Conservation (phyloP, 2,888 invertebrate species). For the Oligia latruncula region DNA sequence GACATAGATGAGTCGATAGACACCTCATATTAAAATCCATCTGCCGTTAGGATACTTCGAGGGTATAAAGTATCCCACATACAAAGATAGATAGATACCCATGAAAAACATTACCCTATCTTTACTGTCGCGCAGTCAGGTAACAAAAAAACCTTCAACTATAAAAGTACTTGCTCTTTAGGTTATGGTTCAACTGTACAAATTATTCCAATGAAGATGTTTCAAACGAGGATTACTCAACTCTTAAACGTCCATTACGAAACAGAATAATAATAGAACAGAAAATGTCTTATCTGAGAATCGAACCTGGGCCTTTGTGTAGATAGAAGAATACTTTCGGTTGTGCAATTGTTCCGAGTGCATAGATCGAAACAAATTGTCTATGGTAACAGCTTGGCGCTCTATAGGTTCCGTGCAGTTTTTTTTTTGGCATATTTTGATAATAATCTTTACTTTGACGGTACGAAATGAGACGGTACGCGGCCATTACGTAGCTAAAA, state of each 20-base stretch:
- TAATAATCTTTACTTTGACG: not conserved
- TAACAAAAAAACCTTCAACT: not conserved
- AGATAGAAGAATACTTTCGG: constrained; percentile 63
- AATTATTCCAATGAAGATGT: constrained; percentile 45
- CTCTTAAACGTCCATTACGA: constrained; percentile 43
- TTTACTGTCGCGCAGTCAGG: not conserved
- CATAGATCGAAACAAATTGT: constrained; percentile 53
- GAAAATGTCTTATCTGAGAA: constrained; percentile 67
- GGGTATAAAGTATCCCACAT: not conserved
- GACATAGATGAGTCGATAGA: not conserved
- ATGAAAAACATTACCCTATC: not conserved
- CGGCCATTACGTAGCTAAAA: not conserved
- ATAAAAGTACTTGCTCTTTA: not conserved
- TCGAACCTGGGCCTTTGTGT: constrained; percentile 64
- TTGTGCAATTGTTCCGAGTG: constrained; percentile 61
- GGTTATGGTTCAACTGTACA: constrained; percentile 8
- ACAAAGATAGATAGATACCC: not conserved
- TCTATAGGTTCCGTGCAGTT: constrained; percentile 6
- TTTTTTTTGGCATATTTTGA: not conserved
- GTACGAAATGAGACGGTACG: not conserved
- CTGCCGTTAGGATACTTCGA: not conserved
- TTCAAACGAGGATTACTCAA: constrained; percentile 48
- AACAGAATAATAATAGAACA: constrained; percentile 58
- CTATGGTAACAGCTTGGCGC: constrained; percentile 43
- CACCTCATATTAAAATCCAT: not conserved